Evolutionary conservation across 2,888 invertebrate genomes (phyloP), one percentile per base, ranked within the genome.

Genomic region (Dynastes tityus): DNA sequence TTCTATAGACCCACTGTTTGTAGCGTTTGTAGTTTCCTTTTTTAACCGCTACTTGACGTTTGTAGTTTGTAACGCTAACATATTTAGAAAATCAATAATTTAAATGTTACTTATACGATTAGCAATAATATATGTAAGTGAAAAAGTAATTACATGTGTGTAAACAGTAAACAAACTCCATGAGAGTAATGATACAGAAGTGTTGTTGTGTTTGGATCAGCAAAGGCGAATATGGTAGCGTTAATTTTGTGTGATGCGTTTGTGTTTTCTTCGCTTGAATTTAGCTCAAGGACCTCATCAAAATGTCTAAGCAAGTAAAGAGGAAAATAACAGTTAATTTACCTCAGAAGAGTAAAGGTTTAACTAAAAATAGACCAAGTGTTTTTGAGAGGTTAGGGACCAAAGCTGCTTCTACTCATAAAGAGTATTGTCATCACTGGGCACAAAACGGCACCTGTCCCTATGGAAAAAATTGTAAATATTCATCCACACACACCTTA

Each of bases 331-430:
- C 94, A 88, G 93, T 93, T 88, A 94, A 93, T 89, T 91, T 93
- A 79, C 85, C 86, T 89, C 91, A 92, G 87, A 93, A 93, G 91
- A 91, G 91, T 88, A 93, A 93, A 90, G 91, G 82, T 65, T 89
- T 92, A 88, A 91, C 88, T 83, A 89, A 89, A 85, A 89, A 89
- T 86, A 92, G 95, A 89, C 95, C 94, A 83, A 95, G 95, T 91
- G 95, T 95, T 83, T 95, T 95, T 90, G 95, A 95, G 89, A 92
- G 95, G 85, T 92, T 95, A 86, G 95, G 95, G 84, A 95, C 94
- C 64, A 94, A 94, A 89, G 93, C 94, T 86, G 90, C 90, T 80
- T 86, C 86, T 82, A 83, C 86, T 80, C 81, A 90, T 89, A 91
- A 90, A 88, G 94, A 94, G 88, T 92, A 92, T 89, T 94, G 94